Conservation (phyloP, 2,113 vertebrate genomes). For the Fulmarus glacialis region DNA sequence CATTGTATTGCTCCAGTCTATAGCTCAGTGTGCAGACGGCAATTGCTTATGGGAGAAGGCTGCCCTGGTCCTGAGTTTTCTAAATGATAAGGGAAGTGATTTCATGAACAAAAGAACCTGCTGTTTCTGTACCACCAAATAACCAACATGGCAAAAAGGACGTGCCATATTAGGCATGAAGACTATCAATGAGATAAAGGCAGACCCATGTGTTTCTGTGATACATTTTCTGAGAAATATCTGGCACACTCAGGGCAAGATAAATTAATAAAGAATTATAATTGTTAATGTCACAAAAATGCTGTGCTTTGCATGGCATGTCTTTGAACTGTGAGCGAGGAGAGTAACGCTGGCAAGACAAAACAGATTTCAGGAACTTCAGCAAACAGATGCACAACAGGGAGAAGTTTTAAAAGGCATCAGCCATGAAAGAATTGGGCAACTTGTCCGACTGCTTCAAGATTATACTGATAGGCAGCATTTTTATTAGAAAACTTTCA, state of each 20-base stretch:
- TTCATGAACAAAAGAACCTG: neutral
- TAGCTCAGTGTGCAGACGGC: neutral
- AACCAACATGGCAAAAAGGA: neutral
- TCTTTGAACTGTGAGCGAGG: conserved; percentile 42
- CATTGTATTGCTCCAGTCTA: neutral
- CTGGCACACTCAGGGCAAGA: neutral
- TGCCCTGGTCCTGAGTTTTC: neutral
- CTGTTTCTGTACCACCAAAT: neutral
- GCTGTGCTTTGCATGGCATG: neutral
- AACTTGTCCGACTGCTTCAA: neutral
- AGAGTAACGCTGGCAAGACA: conserved; percentile 47
- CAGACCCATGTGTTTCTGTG: neutral
- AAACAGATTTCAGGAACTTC: conserved; percentile 68
- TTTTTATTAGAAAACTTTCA: conserved; percentile 47
- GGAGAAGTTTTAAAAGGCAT: conserved; percentile 69
- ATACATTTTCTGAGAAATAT: neutral
- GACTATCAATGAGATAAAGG: neutral
- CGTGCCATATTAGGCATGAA: neutral
- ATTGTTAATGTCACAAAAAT: neutral
- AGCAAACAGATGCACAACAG: conserved; percentile 59
- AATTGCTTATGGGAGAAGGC: neutral
- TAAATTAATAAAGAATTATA: conserved; percentile 6
- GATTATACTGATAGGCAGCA: neutral
- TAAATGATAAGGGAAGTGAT: neutral
- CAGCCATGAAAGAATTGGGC: conserved; percentile 29